These are phyloP conservation scores for Nothocercus nigrocapillus DNA, from an alignment of 2,113 vertebrate genomes.

Conservation along the genomic window DNA sequence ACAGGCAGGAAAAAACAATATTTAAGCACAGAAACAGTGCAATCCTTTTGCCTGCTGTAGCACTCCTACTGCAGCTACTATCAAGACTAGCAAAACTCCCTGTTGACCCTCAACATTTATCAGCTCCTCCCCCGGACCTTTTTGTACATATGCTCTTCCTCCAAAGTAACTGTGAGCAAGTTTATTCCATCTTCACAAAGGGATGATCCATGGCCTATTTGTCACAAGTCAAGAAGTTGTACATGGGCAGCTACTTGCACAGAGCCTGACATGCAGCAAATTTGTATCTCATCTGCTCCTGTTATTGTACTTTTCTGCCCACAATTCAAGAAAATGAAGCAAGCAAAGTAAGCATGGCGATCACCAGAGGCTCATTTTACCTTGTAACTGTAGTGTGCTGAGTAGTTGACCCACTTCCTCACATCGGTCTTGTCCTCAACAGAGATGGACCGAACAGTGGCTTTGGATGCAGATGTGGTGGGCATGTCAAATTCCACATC, in stretches of 20 bases:
- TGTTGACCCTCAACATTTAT: neutral
- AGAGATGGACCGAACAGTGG: slow-evolving; percentile 84
- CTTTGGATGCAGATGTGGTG: slow-evolving; percentile 85
- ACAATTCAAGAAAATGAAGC: neutral
- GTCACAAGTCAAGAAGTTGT: neutral
- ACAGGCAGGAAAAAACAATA: neutral
- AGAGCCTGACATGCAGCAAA: neutral
- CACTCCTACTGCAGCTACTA: neutral
- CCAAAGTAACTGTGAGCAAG: neutral
- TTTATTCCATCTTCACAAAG: neutral
- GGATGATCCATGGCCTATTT: neutral
- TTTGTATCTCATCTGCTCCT: neutral
- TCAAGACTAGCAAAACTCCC: neutral
- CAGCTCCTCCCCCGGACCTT: neutral
- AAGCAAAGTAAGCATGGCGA: neutral
- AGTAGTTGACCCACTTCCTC: slow-evolving; percentile 91
- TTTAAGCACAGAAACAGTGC: neutral
- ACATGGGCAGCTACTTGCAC: neutral
- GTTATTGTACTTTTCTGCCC: neutral
- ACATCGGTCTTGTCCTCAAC: slow-evolving; percentile 82
- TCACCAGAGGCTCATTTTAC: slow-evolving; percentile 54
- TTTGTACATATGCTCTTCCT: neutral
- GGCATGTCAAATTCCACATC: slow-evolving; percentile 91
- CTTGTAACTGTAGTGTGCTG: slow-evolving; percentile 90
- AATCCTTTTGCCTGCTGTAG: slow-evolving; percentile 2